Evolutionary conservation across 2,888 invertebrate species (phyloP).

Genomic region (Cheilosia variabilis): DNA sequence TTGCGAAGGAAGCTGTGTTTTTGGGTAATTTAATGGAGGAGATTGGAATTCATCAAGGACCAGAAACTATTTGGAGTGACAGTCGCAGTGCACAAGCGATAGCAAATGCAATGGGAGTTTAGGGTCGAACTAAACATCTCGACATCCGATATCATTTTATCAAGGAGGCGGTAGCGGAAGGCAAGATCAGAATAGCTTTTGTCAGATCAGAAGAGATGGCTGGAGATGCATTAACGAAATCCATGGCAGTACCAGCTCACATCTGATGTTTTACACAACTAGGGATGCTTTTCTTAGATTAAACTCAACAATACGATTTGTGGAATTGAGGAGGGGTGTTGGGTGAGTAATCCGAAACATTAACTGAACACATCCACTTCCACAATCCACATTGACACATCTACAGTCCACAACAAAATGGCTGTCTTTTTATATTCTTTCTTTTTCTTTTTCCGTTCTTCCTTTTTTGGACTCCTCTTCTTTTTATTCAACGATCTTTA

Average conservation of each 20-base stretch:
- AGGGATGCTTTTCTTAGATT: constrained; percentile 21
- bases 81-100: constrained; percentile 25
- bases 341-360: too few relatives aligned
- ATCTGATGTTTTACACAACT: too few relatives aligned
- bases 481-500: too few relatives aligned
- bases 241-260: constrained; percentile 31
- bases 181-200: neutral
- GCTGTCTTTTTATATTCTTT: too few relatives aligned
- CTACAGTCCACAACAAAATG: too few relatives aligned
- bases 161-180: constrained; percentile 16
- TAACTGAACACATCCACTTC: too few relatives aligned
- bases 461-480: too few relatives aligned
- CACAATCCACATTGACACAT: too few relatives aligned
- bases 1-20: too few relatives aligned
- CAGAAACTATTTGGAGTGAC: constrained; percentile 15
- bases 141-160: constrained; percentile 20
- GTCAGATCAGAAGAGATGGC: constrained; percentile 27
- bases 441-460: too few relatives aligned
- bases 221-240: constrained; percentile 30
- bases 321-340: constrained; percentile 16
- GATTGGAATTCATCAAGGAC: constrained; percentile 17
- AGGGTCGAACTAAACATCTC: constrained; percentile 35
- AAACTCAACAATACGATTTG: neutral
- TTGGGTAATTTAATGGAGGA: too few relatives aligned
- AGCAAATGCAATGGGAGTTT: constrained; percentile 19